Base-by-base conservation (phyloP, 2,888 invertebrate species). In the Griposia aprilina region DNA sequence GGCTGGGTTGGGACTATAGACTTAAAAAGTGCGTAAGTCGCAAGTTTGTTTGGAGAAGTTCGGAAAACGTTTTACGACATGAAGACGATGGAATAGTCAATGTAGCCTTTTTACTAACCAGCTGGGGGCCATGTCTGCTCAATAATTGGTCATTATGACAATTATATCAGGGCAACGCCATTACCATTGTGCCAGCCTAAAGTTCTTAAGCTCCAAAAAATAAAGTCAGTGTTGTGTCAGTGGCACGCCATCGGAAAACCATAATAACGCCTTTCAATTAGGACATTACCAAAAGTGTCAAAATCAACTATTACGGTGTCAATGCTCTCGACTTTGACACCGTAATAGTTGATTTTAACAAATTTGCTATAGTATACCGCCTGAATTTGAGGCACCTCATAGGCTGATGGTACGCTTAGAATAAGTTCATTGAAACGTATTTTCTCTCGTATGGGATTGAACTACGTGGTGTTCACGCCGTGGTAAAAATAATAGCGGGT, bases 21-120 rank as follows among this genome's bases (percentile, higher is more conserved):
- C 26, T 70, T 70, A 23, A 48, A 66, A 78, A 69, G 65, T 84
- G 80, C 69, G 84, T 79, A 71, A 67, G 30, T 5, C 15, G 30
- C 48, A 83, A 63, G 69, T 80, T 73, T 72, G 36, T 60, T 71
- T 55, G 17, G 30, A 1, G 30, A 82, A 66, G 5, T 48, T 75
- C 36, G n/a, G 20, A 15, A 20, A 55, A 62, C 60, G 20, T 67
- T 80, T 59, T 60, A 23, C 41, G 3, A n/a, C 26, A 8, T 0
- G 4, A 13, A 11, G 20, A 52, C 52, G 26, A 71, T 62, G 13
- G n/a, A 30, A 30, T 50, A 45, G 7, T 10, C 50, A 23, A 48
- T 67, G 20, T 13, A 48, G 20, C 7, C 4, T 1, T 72, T 74
- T 57, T 11, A 17, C 2, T 45, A 71, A 57, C 13, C 5, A 59